Base-by-base conservation (phyloP, 2,888 invertebrate species). In the Drosophila buzzatii region DNA sequence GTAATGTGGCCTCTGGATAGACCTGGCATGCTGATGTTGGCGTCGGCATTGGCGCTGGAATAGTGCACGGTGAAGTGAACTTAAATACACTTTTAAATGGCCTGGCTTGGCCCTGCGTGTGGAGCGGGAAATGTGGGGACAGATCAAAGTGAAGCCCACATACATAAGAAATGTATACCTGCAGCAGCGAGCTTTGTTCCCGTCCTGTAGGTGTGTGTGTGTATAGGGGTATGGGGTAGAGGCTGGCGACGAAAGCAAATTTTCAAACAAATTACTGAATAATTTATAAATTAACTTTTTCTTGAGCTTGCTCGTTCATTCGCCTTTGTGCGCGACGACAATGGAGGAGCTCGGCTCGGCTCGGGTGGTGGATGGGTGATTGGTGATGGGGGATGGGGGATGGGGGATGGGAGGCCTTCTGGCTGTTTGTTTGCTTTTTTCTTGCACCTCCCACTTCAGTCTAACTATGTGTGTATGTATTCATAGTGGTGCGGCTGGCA, bases 261-360 rank as follows among this genome's bases (percentile, higher is more conserved):
- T 82, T 89, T 78, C 90, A 89, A 90, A 90, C 87, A 90, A 90
- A 91, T 90, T 90, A 90, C 89, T 91, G 85, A 91, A 89, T 89
- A 89, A 91, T 89, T 91, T 90, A 89, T 84, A 91, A 89, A 81
- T 82, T 82, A 85, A 80, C 74, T 86, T 84, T 82, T 89, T 83
- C 75, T 76, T 81, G 71, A 58, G 63, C 39, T 60, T 57, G 73
- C 51, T 63, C 62, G 57, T 62, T 82, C 64, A 56, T 70, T 76
- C 70, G 73, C 60, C 69, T 73, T 84, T 85, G 84, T 89, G 63
- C 67, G 75, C 77, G 70, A 73, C 63, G 63, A 76, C 80, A 85
- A 82, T 82, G 89, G 20, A 14, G 55, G 18, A 31, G 37, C 16
- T 4, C 4, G 33, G 10, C 7, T 45, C 44, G 18, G 51, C 20